A percentile compares a stretch with the other conserved stretches of the same genome.
Conservation (phyloP, 53 echinoderm and acorn worm genomes). For the Apostichopus leukothele region DNA sequence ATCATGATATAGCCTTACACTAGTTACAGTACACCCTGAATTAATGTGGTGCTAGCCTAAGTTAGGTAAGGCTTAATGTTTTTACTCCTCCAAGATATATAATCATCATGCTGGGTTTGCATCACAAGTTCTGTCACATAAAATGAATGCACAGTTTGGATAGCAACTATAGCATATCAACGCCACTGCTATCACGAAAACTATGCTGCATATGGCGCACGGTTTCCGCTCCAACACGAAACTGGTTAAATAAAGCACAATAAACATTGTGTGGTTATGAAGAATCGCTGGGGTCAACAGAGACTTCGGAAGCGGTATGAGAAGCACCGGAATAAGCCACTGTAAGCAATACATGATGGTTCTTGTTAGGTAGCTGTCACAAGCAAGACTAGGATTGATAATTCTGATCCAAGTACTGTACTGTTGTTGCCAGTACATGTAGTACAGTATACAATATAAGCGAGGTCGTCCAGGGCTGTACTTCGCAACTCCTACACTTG, state of each 20-base stretch:
- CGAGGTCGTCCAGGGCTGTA: too few species aligned
- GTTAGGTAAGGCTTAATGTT: too few species aligned
- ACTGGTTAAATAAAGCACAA: conserved; percentile 88
- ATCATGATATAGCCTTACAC: too few species aligned
- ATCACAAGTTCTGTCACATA: conserved; percentile 81
- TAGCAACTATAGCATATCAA: conserved; percentile 94
- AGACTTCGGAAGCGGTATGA: conserved; percentile 90
- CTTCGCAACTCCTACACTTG: too few species aligned
- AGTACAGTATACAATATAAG: too few species aligned
- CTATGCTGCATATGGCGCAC: conserved; percentile 92
- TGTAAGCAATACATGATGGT: conserved; percentile 92
- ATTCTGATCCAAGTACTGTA: too few species aligned
- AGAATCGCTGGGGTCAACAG: conserved; percentile 78
- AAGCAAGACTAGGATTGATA: too few species aligned
- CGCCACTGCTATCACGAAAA: conserved; percentile 81
- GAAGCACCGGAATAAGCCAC: conserved; percentile 92
- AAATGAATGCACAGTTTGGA: conserved; percentile 92
- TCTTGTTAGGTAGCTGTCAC: too few species aligned
- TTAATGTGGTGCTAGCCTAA: too few species aligned
- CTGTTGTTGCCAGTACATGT: too few species aligned
- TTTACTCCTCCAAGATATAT: too few species aligned
- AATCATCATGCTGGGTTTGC: conserved; percentile 11
- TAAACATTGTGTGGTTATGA: conserved; percentile 99
- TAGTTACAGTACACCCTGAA: too few species aligned
- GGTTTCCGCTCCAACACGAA: conserved; percentile 95